Evolutionary conservation across 2,113 vertebrate genomes (phyloP).

Genomic region (Canis aureus): DNA sequence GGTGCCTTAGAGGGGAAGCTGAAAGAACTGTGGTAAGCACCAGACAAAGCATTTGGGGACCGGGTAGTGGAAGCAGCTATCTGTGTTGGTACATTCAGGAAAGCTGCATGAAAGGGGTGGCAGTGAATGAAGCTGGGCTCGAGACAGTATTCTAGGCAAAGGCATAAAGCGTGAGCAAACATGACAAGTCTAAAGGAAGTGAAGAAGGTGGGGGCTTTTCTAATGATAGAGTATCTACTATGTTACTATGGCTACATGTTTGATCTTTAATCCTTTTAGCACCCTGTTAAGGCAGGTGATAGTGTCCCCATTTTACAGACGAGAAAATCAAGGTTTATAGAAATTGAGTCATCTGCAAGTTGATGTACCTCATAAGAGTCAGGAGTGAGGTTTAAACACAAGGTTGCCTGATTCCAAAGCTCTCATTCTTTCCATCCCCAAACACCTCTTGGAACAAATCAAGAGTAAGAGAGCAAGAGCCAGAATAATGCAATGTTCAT

Average conservation of each 20-base stretch:
- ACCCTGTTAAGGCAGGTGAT: neutral
- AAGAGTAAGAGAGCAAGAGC: neutral
- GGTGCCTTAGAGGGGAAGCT: neutral
- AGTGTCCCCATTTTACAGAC: neutral
- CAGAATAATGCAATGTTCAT: neutral
- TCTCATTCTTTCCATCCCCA: neutral
- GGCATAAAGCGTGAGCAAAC: neutral
- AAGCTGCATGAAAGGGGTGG: neutral
- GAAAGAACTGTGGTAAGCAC: neutral
- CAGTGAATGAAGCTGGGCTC: neutral
- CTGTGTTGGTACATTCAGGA: neutral
- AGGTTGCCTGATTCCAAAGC: neutral
- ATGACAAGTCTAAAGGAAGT: neutral
- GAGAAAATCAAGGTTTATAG: conserved; percentile 38
- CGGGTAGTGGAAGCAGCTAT: neutral
- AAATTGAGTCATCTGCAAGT: conserved; percentile 6
- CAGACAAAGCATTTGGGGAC: neutral
- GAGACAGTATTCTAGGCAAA: conserved; percentile 37
- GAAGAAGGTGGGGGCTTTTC: neutral
- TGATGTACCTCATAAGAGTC: neutral
- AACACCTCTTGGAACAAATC: conserved; percentile 15
- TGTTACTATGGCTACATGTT: neutral
- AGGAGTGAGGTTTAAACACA: neutral
- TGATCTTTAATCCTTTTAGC: neutral
- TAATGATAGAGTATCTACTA: neutral